Conservation (phyloP, 2,797 vertebrate species). For the Xiphorhynchus erythropygius region DNA sequence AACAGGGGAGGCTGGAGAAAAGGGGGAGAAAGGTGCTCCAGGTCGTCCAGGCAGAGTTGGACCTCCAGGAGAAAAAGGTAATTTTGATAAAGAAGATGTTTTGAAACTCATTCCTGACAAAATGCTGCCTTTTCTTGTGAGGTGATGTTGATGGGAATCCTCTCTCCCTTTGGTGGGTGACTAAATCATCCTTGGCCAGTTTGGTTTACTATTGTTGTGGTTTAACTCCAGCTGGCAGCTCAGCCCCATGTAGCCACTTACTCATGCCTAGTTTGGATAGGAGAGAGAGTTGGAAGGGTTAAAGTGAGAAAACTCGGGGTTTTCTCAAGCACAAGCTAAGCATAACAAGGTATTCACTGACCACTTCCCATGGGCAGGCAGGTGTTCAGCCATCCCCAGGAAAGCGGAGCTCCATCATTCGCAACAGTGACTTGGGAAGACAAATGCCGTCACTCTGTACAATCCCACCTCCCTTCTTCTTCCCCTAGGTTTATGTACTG, state of each 20-base stretch:
- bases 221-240: background rate
- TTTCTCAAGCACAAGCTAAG: fast-evolving
- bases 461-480: fast-evolving
- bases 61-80: constrained; percentile 91
- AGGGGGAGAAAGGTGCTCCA: constrained; percentile 90
- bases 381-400: background rate
- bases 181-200: background rate
- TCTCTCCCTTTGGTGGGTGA: background rate
- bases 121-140: background rate
- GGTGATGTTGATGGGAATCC: background rate
- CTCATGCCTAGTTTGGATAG: fast-evolving
- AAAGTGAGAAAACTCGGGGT: background rate
- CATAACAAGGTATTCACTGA: background rate
- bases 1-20: constrained; percentile 91
- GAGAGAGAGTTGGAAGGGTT: background rate
- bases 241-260: fast-evolving
- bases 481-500: background rate
- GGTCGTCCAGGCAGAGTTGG: constrained; percentile 94
- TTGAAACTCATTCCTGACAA: background rate
- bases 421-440: background rate
- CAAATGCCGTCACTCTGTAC: fast-evolving
- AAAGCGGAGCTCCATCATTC: fast-evolving
- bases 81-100: background rate
- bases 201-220: fast-evolving
- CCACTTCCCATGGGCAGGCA: background rate